Base-by-base conservation (phyloP, 2,797 vertebrate genomes). In the Arrhamphus sclerolepis region DNA sequence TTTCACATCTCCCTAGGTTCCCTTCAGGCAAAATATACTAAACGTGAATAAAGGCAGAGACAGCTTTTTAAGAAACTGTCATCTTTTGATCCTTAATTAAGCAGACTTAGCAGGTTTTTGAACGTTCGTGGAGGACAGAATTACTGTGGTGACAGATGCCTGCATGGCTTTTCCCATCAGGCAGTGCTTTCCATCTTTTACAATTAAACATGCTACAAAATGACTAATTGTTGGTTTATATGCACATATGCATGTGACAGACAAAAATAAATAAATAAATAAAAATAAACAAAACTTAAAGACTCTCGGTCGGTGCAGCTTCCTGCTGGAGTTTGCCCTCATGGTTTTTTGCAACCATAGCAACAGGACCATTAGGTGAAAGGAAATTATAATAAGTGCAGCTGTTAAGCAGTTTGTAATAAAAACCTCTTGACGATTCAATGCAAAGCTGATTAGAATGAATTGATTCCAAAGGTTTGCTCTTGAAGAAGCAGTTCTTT, bases 11-110 rank as follows among this genome's bases (percentile, higher is more conserved):
- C 51, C 38, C 24, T 48, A 17, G 43, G 44, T 70, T 47, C 72
- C 71, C 83, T 67, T 75, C 70, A 71, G 82, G 82, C 82, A 63
- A 73, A 70, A 60, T 41, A 55, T 59, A 66, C 67, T 65, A 68
- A 67, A 62, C 59, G 46, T 56, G 69, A 56, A 47, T 58, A 51
- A 40, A 74, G 43, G 62, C 58, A 80, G 39, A 82, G 62, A 58
- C 69, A 66, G 60, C 42, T 72, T 82, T 86, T 80, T 64, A 83
- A 70, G 64, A 69, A 77, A 53, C 63, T 55, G 24, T 56, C 66
- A 28, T 62, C 19, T 51, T 69, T 85, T 24, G 66, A 71, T 79
- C 76, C 78, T 80, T 74, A 82, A 71, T 78, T 63, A 71, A 56
- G 68, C 54, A 60, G 72, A 82, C 83, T 82, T 62, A 68, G 46